Percentiles rank a stretch among this genome's conserved stretches.
phyloP scores from a whole-genome alignment of 1,140 invertebrate species.

The Episyrphus balteatus region DNA sequence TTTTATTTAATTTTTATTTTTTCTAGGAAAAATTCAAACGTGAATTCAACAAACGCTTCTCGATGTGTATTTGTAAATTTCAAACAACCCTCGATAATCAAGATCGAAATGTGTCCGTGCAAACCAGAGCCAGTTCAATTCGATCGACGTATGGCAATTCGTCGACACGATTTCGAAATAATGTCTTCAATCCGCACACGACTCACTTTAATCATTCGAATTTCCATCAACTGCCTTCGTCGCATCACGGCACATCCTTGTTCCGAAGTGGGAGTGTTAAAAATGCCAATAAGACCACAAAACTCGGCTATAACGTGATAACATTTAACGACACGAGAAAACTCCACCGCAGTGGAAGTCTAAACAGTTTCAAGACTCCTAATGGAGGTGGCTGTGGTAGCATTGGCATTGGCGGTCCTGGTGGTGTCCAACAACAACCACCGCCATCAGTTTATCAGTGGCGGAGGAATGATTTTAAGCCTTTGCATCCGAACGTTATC shows the following conservation, averaged over 20 bases:
- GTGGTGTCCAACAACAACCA: conserved; percentile 1
- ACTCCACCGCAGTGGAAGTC: too few species aligned
- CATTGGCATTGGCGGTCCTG: not conserved
- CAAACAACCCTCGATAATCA: conserved; percentile 22
- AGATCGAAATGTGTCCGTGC: conserved; percentile 32
- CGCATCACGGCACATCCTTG: conserved; percentile 2
- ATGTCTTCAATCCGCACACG: conserved; percentile 14
- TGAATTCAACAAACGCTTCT: conserved; percentile 54
- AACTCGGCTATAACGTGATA: too few species aligned
- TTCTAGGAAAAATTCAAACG: conserved; percentile 60
- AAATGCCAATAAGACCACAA: too few species aligned
- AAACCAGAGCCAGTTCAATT: conserved; percentile 30
- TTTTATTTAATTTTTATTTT: conserved; percentile 1
- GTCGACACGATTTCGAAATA: conserved; percentile 29
- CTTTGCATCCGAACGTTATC: conserved; percentile 26
- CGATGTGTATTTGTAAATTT: conserved; percentile 33
- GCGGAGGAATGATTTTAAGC: conserved; percentile 29
- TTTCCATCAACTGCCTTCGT: conserved; percentile 3
- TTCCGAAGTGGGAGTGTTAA: too few species aligned
- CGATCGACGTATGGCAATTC: conserved; percentile 30
- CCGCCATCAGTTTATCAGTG: conserved; percentile 6
- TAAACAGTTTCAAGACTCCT: too few species aligned
- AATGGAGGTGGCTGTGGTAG: not conserved
- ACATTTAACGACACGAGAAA: too few species aligned
- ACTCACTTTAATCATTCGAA: conserved; percentile 3